Base-by-base conservation (phyloP, 1,140 invertebrate genomes). In the Calephelis virginiensis region DNA sequence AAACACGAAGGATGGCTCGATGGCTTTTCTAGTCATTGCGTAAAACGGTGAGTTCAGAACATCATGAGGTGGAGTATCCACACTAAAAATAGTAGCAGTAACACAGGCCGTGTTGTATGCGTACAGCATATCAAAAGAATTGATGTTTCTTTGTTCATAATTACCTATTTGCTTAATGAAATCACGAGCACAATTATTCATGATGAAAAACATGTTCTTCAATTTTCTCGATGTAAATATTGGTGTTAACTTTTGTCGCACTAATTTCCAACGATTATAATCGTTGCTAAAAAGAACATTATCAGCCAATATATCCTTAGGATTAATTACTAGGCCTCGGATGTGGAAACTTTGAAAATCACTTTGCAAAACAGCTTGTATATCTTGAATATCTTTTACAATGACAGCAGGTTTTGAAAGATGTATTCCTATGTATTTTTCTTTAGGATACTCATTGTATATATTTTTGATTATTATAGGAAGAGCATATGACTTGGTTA, bases 351-450 rank as follows among this genome's bases (percentile, higher is more conserved):
- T 79, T 64, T 87, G 79, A 69, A 92, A 93, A 66, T 93, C 92
- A 64, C 88, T 86, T 8, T 92, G 79, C 1, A 93, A 60, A 11
- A 94, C 89, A 12, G 83, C 70, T 73, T 92, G 91, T 8, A 94
- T 80, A 11, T 94, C 78, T 37, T 92, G 85, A 5, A 91, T 77
- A 75, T 93, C 89, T 68, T 76, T 80, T 0, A 87, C 12, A 5
- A 83, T 60, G 6, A 85, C 37, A 6, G 74, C 70, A 14, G 78
- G 80, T 8, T 49, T 76, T 0, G 69, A 74, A 6, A 67, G 11
- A 37, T 66, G 74, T n/a, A 69, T 59, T 7, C 80, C 82, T 53
- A 84, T 66, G 14, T 79, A 69, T 8, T 68, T 37, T 37, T 72
- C 68, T 2, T 73, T 61, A 8, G 69, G 60, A 56, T 80, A 61